Conservation (phyloP, 2,888 invertebrate genomes). For the Cephus nigrinus region DNA sequence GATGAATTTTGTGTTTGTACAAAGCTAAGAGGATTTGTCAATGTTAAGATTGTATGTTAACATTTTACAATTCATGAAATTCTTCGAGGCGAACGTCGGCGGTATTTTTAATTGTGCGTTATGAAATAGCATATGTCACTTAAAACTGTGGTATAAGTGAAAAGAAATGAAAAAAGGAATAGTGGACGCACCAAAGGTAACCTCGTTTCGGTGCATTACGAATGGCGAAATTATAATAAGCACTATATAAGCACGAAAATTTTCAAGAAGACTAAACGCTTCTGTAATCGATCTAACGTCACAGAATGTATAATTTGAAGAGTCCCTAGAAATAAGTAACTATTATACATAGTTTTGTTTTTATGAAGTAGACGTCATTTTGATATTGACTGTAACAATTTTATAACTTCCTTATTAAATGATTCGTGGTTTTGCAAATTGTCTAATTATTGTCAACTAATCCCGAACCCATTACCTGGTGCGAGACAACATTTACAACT, state of each 20-base stretch:
- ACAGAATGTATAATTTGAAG: no score
- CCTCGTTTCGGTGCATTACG: no score
- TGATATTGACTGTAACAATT: neutral
- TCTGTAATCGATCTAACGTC: no score
- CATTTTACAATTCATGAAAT: neutral
- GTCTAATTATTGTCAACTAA: neutral
- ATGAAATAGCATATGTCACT: neutral
- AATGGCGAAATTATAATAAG: no score
- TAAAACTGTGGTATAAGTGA: neutral
- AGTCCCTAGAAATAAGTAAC: no score
- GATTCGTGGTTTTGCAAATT: neutral
- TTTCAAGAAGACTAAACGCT: no score
- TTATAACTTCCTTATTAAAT: neutral
- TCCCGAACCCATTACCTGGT: neutral
- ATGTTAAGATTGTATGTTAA: neutral
- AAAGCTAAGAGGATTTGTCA: neutral
- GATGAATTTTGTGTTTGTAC: neutral
- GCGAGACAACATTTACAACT: neutral
- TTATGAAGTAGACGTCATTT: no score
- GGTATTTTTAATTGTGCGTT: neutral
- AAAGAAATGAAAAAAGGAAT: neutral
- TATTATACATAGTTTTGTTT: no score
- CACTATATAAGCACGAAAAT: no score
- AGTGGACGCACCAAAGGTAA: no score
- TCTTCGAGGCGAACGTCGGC: neutral